Evolutionary conservation across 2,888 invertebrate genomes (phyloP).

Genomic region (Steinernema hermaphroditum): DNA sequence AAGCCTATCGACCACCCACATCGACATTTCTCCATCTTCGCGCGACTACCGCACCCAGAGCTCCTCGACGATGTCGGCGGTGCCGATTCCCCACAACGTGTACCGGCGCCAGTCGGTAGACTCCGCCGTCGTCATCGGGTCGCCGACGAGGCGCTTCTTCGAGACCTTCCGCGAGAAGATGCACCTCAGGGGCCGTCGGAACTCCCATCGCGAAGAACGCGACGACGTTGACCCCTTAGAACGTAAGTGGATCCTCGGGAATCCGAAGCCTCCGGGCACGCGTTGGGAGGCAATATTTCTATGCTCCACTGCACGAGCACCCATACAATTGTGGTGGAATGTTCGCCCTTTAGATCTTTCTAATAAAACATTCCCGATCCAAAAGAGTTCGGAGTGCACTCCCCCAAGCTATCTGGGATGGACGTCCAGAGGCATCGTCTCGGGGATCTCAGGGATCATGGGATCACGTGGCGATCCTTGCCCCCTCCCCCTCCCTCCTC

Average conservation of each 20-base stretch:
- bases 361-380: too few relatives aligned
- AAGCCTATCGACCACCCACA: neutral
- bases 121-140: slow-evolving; percentile 1
- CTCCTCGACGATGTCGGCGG: slow-evolving; percentile 20
- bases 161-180: slow-evolving; percentile 18
- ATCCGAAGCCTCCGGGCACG: too few relatives aligned
- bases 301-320: too few relatives aligned
- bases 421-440: too few relatives aligned
- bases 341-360: too few relatives aligned
- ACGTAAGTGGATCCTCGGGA: neutral
- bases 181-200: slow-evolving; percentile 1
- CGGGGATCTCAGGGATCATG: too few relatives aligned
- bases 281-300: too few relatives aligned
- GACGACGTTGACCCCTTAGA: neutral
- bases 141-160: slow-evolving; percentile 13
- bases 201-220: slow-evolving; percentile 6
- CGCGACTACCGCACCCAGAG: neutral
- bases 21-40: neutral
- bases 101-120: slow-evolving; percentile 19
- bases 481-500: too few relatives aligned
- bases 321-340: too few relatives aligned
- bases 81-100: neutral
- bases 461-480: too few relatives aligned
- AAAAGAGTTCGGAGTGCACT: too few relatives aligned
- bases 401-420: too few relatives aligned